Evolutionary conservation across 2,797 vertebrate genomes (phyloP), one percentile per base, ranked within the genome.

Genomic region (Eospalax fontanierii): DNA sequence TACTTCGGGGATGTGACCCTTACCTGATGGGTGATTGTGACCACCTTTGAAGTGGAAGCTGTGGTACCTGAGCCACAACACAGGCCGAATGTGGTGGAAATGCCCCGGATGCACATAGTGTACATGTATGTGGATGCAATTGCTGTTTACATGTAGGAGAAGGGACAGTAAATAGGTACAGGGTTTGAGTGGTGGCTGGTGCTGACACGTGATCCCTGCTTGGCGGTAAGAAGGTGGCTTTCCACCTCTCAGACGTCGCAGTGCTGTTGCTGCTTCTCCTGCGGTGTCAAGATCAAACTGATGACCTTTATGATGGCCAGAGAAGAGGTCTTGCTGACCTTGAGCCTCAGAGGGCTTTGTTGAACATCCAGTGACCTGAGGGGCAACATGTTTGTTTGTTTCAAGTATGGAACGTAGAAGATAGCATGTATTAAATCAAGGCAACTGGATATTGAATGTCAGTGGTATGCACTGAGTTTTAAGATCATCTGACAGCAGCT

Each of bases 31-130:
- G 50, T 73, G 76, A 65, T 15, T 78, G 46, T n/a, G 94, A 84
- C 40, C n/a, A 68, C 76, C 30, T 96, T 95, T 95, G 89, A 95
- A 68, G 65, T 91, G 91, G 97, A 82, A 82, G 83, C 66, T 92
- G 4, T 8, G 87, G 91, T 50, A 3, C 35, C 18, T 0, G 8
- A 75, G 54, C 54, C 35, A 46, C 4, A 83, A 84, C 65, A 4
- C 43, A n/a, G 3, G 4, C 12, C 12, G 8, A 0, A 2, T 0
- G 4, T 0, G 54, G 38, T 0, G 4, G n/a, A 3, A 4, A 40
- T 2, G 11, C 26, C 33, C 19, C 26, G 38, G 5, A 6, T 43
- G 16, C 16, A 16, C 40, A 2, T 14, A 50, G n/a, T 0, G 1
- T 50, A 6, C 54, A 2, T 2, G 0, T 5, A 21, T 0, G 33